phyloP scores from a whole-genome alignment of 2,888 invertebrate species.

The Lypha dubia region DNA sequence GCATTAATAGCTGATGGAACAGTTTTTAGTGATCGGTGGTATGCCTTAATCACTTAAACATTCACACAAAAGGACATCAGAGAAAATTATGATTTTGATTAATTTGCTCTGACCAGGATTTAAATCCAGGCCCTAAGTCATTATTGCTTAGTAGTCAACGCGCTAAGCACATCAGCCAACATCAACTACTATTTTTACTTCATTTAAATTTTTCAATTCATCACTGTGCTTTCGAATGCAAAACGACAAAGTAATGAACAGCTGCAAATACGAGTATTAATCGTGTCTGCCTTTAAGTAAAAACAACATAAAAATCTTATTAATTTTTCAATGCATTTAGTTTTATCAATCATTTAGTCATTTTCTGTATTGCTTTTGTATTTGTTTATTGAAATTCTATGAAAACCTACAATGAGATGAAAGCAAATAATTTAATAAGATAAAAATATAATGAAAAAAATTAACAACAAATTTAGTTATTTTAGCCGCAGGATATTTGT shows the following conservation, averaged over 20 bases:
- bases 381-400: not conserved
- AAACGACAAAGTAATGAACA: not conserved
- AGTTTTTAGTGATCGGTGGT: too few species aligned
- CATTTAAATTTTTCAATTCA: too few species aligned
- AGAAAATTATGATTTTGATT: too few species aligned
- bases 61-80: too few species aligned
- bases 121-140: too few species aligned
- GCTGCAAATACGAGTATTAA: not conserved
- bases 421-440: not conserved
- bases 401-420: not conserved
- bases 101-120: too few species aligned
- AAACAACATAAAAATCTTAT: not conserved
- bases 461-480: conserved; percentile 1
- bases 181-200: too few species aligned
- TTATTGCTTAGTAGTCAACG: too few species aligned
- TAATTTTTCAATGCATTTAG: not conserved
- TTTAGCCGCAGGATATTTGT: not conserved
- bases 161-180: too few species aligned
- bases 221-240: not conserved
- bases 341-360: not conserved
- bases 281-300: not conserved
- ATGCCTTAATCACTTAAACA: too few species aligned
- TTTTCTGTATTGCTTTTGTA: not conserved
- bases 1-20: too few species aligned
- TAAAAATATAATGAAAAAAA: not conserved